Evolutionary conservation across 2,888 invertebrate genomes (phyloP).

Genomic region (Hemithea aestivaria): DNA sequence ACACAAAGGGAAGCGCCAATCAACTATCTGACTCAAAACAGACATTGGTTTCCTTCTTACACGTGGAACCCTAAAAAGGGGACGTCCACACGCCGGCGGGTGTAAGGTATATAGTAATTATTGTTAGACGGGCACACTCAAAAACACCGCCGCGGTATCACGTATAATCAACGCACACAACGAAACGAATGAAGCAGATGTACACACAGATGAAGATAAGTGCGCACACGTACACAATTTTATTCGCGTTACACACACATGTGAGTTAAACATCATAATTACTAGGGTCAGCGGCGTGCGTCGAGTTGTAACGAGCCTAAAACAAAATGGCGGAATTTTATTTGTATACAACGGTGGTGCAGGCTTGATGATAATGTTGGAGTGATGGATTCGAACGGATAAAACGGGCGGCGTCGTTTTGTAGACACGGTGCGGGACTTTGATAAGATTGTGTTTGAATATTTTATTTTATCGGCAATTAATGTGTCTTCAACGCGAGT

Average conservation of each 20-base stretch:
- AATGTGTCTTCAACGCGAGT: slow-evolving; percentile 13
- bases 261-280: slow-evolving; percentile 59
- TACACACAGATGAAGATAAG: slow-evolving; percentile 8
- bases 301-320: slow-evolving; percentile 75
- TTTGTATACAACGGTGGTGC: slow-evolving; percentile 55
- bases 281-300: slow-evolving; percentile 74
- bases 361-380: slow-evolving; percentile 49
- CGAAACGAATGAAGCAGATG: background rate
- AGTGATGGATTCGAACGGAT: slow-evolving; percentile 43
- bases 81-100: slow-evolving; percentile 49
- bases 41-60: slow-evolving; percentile 26
- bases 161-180: slow-evolving; percentile 22
- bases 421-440: slow-evolving; percentile 19
- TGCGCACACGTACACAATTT: slow-evolving; percentile 16
- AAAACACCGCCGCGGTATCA: slow-evolving; percentile 67
- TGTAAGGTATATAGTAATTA: slow-evolving; percentile 76
- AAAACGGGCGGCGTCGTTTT: slow-evolving; percentile 36
- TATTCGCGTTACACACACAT: slow-evolving; percentile 28
- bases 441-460: slow-evolving; percentile 12
- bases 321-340: slow-evolving; percentile 75
- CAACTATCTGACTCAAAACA: slow-evolving; percentile 20
- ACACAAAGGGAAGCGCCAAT: slow-evolving; percentile 23
- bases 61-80: slow-evolving; percentile 29
- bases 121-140: slow-evolving; percentile 58
- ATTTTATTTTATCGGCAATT: slow-evolving; percentile 14